Percentiles rank a stretch among this genome's conserved stretches.
phyloP scores from a whole-genome alignment of 2,888 invertebrate genomes.

The Cataglyphis rosenhaueri region DNA sequence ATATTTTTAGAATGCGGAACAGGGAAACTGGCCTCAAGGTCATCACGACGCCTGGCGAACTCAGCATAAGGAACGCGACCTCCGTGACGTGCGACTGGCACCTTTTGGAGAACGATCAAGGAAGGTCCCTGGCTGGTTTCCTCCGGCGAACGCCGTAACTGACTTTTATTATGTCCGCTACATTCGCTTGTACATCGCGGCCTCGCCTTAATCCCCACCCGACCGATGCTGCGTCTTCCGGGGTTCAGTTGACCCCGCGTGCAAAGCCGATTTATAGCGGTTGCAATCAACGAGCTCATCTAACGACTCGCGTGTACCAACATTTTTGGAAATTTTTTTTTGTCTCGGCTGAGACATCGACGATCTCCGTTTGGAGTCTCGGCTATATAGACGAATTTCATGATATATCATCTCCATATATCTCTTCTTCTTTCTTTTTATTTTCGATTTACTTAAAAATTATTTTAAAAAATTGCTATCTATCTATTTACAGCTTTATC shows the following conservation, averaged over 20 bases:
- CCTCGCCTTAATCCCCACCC: constrained; percentile 72
- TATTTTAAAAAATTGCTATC: neutral
- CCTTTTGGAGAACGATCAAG: constrained; percentile 74
- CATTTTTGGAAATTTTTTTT: constrained; percentile 7
- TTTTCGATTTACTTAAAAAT: constrained; percentile 14
- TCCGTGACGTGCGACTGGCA: constrained; percentile 57
- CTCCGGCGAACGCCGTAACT: constrained; percentile 48
- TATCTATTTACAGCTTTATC: neutral
- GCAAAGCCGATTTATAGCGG: constrained; percentile 61
- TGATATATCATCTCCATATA: constrained; percentile 25
- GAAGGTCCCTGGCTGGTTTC: constrained; percentile 53
- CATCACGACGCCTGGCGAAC: constrained; percentile 62
- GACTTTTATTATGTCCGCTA: constrained; percentile 70
- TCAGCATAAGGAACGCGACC: constrained; percentile 62
- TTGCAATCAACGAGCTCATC: constrained; percentile 36
- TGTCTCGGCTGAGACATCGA: neutral
- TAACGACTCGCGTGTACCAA: constrained; percentile 18
- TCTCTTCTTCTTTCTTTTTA: constrained; percentile 29
- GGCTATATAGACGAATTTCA: constrained; percentile 18
- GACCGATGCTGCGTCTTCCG: constrained; percentile 60
- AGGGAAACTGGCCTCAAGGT: constrained; percentile 75
- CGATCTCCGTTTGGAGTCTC: neutral
- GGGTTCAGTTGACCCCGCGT: constrained; percentile 65
- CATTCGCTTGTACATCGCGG: constrained; percentile 59
- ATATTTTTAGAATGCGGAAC: constrained; percentile 79